Evolutionary conservation across 1,140 invertebrate species (phyloP).

Genomic region (Drosophila lini): DNA sequence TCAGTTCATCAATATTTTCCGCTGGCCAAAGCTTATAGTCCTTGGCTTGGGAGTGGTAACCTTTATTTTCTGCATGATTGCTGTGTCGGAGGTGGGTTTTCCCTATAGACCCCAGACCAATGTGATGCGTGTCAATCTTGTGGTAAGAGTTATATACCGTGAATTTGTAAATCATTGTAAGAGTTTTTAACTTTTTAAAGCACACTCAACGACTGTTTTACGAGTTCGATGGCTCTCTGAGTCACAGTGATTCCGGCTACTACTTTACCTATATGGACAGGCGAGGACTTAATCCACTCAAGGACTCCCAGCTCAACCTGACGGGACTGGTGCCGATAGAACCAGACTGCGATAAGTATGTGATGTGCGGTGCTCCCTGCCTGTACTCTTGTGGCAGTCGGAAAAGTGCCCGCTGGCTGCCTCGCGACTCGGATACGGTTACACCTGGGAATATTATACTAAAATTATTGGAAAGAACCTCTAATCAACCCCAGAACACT

Average conservation of each 20-base stretch:
- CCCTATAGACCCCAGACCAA: slow-evolving; percentile 89
- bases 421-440: slow-evolving; percentile 28
- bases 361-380: slow-evolving; percentile 91
- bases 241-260: slow-evolving; percentile 87
- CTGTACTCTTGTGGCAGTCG: slow-evolving; percentile 84
- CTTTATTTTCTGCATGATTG: slow-evolving; percentile 85
- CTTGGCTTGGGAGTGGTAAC: slow-evolving; percentile 46
- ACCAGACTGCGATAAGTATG: slow-evolving; percentile 87
- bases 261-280: slow-evolving; percentile 90
- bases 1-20: slow-evolving; percentile 71
- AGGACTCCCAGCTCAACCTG: slow-evolving; percentile 66
- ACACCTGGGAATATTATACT: slow-evolving; percentile 29
- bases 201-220: slow-evolving; percentile 87
- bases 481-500: slow-evolving; percentile 1
- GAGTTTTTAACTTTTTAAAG: slow-evolving; percentile 72
- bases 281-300: slow-evolving; percentile 87
- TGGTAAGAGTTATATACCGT: slow-evolving; percentile 82
- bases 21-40: slow-evolving; percentile 56
- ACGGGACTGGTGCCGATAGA: slow-evolving; percentile 86
- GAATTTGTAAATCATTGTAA: not conserved
- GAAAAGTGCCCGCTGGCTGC: slow-evolving; percentile 49
- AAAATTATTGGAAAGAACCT: slow-evolving; percentile 40
- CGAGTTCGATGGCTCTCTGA: slow-evolving; percentile 85
- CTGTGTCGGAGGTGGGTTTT: slow-evolving; percentile 89
- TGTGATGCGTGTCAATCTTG: slow-evolving; percentile 88